Conservation (phyloP, 1,140 invertebrate species). For the Acromyrmex echinatior region DNA sequence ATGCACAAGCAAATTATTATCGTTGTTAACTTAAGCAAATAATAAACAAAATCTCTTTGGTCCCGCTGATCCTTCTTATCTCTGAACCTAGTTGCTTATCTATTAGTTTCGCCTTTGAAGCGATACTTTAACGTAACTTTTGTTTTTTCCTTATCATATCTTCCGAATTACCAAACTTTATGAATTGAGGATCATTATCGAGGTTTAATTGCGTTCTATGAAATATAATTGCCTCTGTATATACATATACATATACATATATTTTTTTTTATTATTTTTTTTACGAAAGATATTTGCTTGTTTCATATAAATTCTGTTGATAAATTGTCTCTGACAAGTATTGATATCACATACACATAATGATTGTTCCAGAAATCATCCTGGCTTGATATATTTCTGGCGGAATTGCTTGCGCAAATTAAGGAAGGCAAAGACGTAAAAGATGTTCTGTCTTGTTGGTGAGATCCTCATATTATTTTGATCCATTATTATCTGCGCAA, state of each 20-base stretch:
- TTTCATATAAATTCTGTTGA: background rate
- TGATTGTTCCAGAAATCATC: constrained; percentile 88
- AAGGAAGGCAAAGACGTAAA: constrained; percentile 88
- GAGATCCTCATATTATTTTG: constrained; percentile 70
- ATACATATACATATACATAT: background rate
- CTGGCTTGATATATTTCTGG: constrained; percentile 90
- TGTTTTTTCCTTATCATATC: constrained; percentile 3
- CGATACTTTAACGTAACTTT: background rate
- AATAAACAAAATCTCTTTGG: constrained; percentile 18
- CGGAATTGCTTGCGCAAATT: constrained; percentile 88
- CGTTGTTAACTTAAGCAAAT: constrained; percentile 18
- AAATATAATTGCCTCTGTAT: background rate
- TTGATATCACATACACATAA: constrained; percentile 28
- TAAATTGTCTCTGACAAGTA: background rate
- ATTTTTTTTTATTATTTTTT: background rate
- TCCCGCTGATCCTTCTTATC: constrained; percentile 11
- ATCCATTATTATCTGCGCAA: background rate
- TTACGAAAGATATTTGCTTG: background rate
- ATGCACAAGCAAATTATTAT: constrained; percentile 8
- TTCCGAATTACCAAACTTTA: background rate
- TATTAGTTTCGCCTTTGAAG: background rate
- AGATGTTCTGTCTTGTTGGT: constrained; percentile 89
- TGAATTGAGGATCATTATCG: constrained; percentile 12
- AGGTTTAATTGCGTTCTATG: background rate
- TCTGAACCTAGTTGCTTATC: background rate